Base-by-base conservation (phyloP, 2,797 vertebrate species). In the Serranus cabrilla region DNA sequence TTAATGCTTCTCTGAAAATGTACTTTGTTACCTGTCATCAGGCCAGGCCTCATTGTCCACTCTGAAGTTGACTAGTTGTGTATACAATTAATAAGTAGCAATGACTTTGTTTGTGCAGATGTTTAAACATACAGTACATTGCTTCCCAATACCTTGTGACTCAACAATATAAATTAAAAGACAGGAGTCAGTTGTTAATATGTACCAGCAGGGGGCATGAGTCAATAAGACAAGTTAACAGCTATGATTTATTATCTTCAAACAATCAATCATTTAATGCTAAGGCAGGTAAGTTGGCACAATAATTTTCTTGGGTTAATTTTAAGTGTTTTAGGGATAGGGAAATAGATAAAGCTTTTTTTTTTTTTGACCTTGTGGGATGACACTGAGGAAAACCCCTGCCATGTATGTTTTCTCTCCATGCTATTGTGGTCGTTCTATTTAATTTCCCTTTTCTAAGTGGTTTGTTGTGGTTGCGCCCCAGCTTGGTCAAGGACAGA, bases 391-490 rank as follows among this genome's bases (percentile, higher is more conserved):
- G 91, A 91, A 92, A 92, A 71, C 71, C 90, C 91, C 88, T 85
- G 78, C 85, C 78, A 80, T 65, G 76, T 77, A 74, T 77, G 83
- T 81, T 85, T 85, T 89, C 76, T 90, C 65, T 69, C 66, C 27
- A 11, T 18, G 47, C 90, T 74, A 92, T 93, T 92, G 92, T 92
- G 27, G 71, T 83, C 34, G n/a, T 87, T 85, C 82, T 82, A 71
- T 86, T 91, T 90, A 84, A 90, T 92, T 92, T 91, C 92, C 91
- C 85, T 87, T 90, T 83, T 86, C 81, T 84, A 90, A 93, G 91
- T 93, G 92, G 78, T 88, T 92, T 94, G 88, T 91, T 91, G 82
- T 91, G 80, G 62, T 91, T 78, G 83, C 67, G 52, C 69, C 76
- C 74, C 2, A 18, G 59, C 56, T 72, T 88, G 86, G 83, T 91